phyloP scores from a whole-genome alignment of 2,888 invertebrate species.

The Latheticus oryzae region DNA sequence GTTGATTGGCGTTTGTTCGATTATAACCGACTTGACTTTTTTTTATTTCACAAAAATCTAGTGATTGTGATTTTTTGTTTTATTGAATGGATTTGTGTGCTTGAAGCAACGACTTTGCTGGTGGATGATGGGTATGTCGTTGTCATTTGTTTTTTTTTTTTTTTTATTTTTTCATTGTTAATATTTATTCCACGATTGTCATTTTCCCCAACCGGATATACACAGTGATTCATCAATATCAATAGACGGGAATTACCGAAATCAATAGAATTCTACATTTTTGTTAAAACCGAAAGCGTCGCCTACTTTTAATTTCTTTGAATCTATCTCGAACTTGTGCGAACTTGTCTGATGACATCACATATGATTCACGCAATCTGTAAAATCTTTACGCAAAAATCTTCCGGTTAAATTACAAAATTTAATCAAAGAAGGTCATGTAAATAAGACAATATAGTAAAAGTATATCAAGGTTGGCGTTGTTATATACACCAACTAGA shows the following conservation, averaged over 20 bases:
- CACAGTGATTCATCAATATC: neutral
- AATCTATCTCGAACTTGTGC: no score
- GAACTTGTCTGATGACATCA: slow-evolving; percentile 36
- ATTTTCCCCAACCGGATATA: neutral
- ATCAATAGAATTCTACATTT: no score
- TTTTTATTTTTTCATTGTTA: neutral
- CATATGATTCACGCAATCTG: slow-evolving; percentile 22
- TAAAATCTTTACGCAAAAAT: no score
- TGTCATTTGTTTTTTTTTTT: neutral
- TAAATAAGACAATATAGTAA: no score
- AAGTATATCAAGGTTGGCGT: neutral
- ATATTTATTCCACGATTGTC: no score
- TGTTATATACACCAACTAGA: no score
- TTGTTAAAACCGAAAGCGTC: slow-evolving; percentile 30
- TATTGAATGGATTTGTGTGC: slow-evolving; percentile 5
- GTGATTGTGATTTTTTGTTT: slow-evolving; percentile 18
- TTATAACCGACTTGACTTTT: slow-evolving; percentile 14
- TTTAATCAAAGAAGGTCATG: no score
- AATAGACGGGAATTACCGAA: slow-evolving; percentile 1
- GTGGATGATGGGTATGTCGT: slow-evolving; percentile 23
- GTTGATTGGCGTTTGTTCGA: slow-evolving; percentile 16
- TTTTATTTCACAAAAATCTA: slow-evolving; percentile 5
- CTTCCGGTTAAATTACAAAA: slow-evolving; percentile 2
- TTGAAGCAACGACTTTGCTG: neutral
- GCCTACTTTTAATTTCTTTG: no score